A percentile compares a stretch with the other conserved stretches of the same genome.
phyloP scores from a whole-genome alignment of 1,140 invertebrate species.

The Polypedilum pembai region DNA sequence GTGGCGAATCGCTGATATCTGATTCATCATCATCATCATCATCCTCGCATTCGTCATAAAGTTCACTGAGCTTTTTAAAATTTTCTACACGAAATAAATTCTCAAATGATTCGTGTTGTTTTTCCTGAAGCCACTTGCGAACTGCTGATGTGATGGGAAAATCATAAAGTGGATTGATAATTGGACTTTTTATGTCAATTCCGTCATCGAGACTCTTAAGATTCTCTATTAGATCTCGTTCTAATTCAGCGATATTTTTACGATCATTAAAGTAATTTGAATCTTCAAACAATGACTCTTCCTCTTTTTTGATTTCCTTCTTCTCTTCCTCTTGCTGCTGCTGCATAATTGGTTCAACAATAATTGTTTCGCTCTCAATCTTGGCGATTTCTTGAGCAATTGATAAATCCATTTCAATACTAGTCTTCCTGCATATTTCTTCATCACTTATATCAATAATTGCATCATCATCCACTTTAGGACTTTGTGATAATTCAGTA shows the following conservation, averaged over 20 bases:
- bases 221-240: slow-evolving; percentile 16
- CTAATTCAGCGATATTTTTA: background rate
- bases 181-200: slow-evolving; percentile 22
- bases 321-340: background rate
- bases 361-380: background rate
- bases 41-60: background rate
- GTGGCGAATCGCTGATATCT: background rate
- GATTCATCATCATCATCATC: background rate
- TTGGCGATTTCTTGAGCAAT: background rate
- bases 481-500: background rate
- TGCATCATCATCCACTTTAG: background rate
- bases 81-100: background rate
- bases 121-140: slow-evolving; percentile 4
- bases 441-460: slow-evolving; percentile 21
- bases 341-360: background rate
- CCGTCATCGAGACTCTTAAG: background rate
- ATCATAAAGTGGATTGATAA: slow-evolving; percentile 20
- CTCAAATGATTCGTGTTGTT: background rate
- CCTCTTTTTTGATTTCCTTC: background rate
- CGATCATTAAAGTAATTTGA: background rate
- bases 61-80: background rate
- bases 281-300: background rate
- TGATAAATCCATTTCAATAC: background rate
- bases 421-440: background rate
- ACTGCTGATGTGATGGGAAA: background rate